Evolutionary conservation across 2,797 vertebrate genomes (phyloP), one percentile per base, ranked within the genome.

Genomic region (Mormyrus proboscirostris): DNA sequence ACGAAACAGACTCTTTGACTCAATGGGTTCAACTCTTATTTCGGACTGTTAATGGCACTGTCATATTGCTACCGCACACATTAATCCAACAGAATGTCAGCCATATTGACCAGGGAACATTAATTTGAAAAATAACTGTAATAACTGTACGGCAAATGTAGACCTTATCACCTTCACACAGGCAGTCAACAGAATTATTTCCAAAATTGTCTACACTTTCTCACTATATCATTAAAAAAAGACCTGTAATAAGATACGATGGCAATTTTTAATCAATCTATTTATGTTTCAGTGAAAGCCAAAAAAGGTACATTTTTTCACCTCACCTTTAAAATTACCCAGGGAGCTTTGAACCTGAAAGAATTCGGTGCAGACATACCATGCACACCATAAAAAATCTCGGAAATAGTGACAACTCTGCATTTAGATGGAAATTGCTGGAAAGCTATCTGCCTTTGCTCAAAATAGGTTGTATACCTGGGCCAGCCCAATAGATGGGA

Each of bases 61-160:
- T 90, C 90, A 92, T 90, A 88, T 87, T 87, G 91, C 90, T 89
- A 89, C 90, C 51, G 89, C 88, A 90, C 92, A 92, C 90, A 91
- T 90, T 90, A 73, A 86, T 89, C 91, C 92, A 92, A 91, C 90
- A 87, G 91, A 92, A 90, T 91, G 91, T 92, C 91, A 91, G 91
- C 89, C 90, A 91, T 90, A 90, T 90, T 86, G 65, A 89, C 90
- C 88, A 62, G 25, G 90, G 89, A 90, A 89, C 86, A 89, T 91
- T 92, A 91, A 92, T 91, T 90, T 93, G 89, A 90, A 91, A 92
- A 92, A 93, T 91, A 92, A 93, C 89, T 88, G 90, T 89, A 91
- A 93, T 91, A 92, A 93, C 89, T 90, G 90, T 90, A 87, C 88
- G 88, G 89, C 89, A 90, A 83, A 90, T 89, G 91, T 90, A 92